phyloP scores from a whole-genome alignment of 2,888 invertebrate genomes.

The Serripes groenlandicus region DNA sequence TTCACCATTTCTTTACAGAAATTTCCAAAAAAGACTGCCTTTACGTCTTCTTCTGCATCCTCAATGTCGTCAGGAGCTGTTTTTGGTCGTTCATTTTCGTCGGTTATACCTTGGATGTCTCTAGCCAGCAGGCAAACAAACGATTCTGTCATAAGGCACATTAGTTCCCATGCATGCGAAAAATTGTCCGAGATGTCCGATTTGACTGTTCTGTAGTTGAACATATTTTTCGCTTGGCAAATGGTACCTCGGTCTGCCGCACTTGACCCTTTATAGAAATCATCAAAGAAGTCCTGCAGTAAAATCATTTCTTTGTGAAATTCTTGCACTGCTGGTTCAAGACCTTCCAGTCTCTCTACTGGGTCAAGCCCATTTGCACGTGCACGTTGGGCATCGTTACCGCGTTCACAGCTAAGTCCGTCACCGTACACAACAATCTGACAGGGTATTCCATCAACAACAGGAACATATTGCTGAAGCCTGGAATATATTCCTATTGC shows the following conservation, averaged over 20 bases:
- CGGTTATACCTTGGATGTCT: too few species aligned
- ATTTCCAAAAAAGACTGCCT: conserved; percentile 23
- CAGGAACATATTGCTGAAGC: conserved; percentile 17
- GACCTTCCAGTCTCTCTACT: conserved; percentile 43
- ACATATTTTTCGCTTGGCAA: too few species aligned
- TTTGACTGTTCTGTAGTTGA: too few species aligned
- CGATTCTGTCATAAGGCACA: too few species aligned
- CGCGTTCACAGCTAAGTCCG: conserved; percentile 57
- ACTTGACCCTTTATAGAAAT: conserved; percentile 48
- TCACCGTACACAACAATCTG: conserved; percentile 47
- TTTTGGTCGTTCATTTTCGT: conserved; percentile 10
- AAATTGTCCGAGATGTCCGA: too few species aligned
- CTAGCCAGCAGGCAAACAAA: too few species aligned
- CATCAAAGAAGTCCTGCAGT: conserved; percentile 51
- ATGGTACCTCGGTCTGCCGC: conserved; percentile 37
- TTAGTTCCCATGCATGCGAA: too few species aligned
- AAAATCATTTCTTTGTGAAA: conserved; percentile 63
- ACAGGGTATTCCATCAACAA: conserved; percentile 22
- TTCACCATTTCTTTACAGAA: conserved; percentile 19
- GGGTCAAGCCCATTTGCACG: conserved; percentile 29
- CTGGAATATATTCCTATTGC: conserved; percentile 34
- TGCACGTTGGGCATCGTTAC: conserved; percentile 57
- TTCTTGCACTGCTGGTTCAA: conserved; percentile 58
- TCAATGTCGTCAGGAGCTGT: conserved; percentile 36
- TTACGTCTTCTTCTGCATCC: conserved; percentile 3